Conservation (phyloP, 2,797 vertebrate species). For the Sphenodon punctatus region DNA sequence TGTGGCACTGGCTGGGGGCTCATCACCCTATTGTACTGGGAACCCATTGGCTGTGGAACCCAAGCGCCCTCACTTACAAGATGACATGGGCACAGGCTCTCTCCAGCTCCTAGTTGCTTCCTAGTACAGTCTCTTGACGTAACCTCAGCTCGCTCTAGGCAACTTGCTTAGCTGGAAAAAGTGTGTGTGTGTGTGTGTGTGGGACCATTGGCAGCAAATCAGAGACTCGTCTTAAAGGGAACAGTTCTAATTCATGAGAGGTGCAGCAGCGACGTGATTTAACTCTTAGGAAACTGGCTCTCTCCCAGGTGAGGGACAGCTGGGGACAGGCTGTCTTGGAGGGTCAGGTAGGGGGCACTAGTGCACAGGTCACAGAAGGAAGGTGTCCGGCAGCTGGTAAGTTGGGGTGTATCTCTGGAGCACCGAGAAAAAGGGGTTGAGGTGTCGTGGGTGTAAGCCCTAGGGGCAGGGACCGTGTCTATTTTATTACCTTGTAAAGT, state of each 20-base stretch:
- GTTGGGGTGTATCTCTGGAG: too few relatives aligned
- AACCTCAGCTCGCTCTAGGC: background rate
- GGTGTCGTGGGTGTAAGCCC: too few relatives aligned
- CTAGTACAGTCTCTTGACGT: background rate
- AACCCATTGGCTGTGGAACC: background rate
- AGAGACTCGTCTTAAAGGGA: background rate
- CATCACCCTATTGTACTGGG: background rate
- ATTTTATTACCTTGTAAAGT: too few relatives aligned
- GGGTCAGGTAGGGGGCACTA: background rate
- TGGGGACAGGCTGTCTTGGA: fast-evolving
- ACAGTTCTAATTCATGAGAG: background rate
- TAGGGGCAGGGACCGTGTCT: too few relatives aligned
- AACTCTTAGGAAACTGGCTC: background rate
- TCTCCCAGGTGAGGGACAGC: background rate
- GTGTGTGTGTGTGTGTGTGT: background rate
- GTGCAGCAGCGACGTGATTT: fast-evolving
- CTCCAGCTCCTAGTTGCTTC: background rate
- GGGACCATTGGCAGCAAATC: background rate
- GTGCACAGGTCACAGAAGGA: background rate
- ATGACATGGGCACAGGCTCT: background rate
- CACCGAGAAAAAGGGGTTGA: too few relatives aligned
- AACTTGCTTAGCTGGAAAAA: background rate
- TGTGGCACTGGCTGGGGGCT: background rate
- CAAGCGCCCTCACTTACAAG: too few relatives aligned
- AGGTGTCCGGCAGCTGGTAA: background rate